Evolutionary conservation across 2,888 invertebrate genomes (phyloP).

Genomic region (Dryocosmus kuriphilus): DNA sequence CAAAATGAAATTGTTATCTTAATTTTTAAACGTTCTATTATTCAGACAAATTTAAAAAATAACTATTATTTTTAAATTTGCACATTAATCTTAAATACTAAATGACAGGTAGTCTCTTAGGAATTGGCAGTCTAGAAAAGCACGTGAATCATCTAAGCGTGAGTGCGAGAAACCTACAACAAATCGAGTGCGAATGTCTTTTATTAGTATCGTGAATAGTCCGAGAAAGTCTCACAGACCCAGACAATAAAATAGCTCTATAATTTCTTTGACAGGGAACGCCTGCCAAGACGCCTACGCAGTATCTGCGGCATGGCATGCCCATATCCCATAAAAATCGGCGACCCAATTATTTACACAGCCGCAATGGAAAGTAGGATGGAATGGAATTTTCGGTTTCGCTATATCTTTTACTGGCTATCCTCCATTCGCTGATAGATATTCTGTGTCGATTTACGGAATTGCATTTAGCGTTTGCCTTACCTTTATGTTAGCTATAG

Average conservation of each 20-base stretch:
- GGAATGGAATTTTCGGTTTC: slow-evolving; percentile 74
- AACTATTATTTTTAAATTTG: not conserved
- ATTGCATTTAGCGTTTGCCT: slow-evolving; percentile 1
- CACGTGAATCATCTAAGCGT: slow-evolving; percentile 4
- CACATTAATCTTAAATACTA: not conserved
- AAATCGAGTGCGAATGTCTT: slow-evolving; percentile 10
- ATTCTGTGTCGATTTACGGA: slow-evolving; percentile 8
- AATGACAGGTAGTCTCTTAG: not conserved
- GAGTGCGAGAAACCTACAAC: slow-evolving; percentile 5
- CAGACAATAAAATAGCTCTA: slow-evolving; percentile 19
- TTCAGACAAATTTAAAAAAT: not conserved
- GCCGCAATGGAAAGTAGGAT: slow-evolving; percentile 73
- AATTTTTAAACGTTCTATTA: too few species aligned
- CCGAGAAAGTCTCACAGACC: slow-evolving; percentile 20
- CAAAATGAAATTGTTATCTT: too few species aligned
- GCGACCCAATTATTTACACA: slow-evolving; percentile 60
- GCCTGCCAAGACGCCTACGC: slow-evolving; percentile 43
- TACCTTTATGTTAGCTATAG: not conserved
- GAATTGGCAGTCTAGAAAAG: slow-evolving; percentile 2
- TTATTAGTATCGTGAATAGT: slow-evolving; percentile 21
- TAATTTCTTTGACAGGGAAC: slow-evolving; percentile 33
- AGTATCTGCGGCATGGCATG: slow-evolving; percentile 41
- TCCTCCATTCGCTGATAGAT: slow-evolving; percentile 61
- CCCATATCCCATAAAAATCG: slow-evolving; percentile 48
- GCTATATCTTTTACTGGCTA: slow-evolving; percentile 68